These are phyloP conservation scores for Orchesella cincta DNA, from an alignment of 1,140 invertebrate species.

Conservation along the genomic window DNA sequence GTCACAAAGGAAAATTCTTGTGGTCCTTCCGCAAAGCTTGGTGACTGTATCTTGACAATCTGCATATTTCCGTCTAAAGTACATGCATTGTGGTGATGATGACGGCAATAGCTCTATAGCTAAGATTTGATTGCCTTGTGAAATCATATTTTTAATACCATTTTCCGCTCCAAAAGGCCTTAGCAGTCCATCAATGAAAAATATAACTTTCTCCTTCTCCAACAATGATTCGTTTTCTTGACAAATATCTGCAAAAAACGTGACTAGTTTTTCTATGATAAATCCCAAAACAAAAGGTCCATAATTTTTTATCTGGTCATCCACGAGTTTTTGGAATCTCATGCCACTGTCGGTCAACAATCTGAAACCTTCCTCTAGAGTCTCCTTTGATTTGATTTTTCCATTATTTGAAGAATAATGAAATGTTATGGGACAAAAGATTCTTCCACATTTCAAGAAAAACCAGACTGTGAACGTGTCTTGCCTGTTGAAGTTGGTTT, in stretches of 20 bases:
- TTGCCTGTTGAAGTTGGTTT: background rate
- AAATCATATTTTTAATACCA: background rate
- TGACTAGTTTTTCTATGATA: background rate
- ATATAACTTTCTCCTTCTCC: background rate
- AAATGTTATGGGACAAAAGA: background rate
- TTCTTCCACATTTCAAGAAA: background rate
- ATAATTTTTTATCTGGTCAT: conserved; percentile 17
- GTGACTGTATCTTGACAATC: conserved; percentile 5
- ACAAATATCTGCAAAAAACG: background rate
- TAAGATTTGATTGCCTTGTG: background rate
- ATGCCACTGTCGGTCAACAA: background rate
- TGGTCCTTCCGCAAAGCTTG: conserved; percentile 1
- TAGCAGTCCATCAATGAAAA: conserved; percentile 18
- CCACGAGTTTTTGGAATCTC: conserved; percentile 8
- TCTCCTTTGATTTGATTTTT: conserved; percentile 10
- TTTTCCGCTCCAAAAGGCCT: background rate
- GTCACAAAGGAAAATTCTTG: conserved; percentile 16
- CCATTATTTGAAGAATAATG: conserved; percentile 1
- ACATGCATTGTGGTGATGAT: background rate
- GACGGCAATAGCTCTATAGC: background rate
- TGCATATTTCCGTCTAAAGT: conserved; percentile 6
- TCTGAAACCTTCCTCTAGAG: conserved; percentile 1
- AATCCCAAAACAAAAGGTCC: conserved; percentile 4
- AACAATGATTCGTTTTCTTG: background rate
- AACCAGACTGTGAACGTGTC: conserved; percentile 19